Base-by-base conservation (phyloP, 2,888 invertebrate genomes). In the Malacosoma neustria region DNA sequence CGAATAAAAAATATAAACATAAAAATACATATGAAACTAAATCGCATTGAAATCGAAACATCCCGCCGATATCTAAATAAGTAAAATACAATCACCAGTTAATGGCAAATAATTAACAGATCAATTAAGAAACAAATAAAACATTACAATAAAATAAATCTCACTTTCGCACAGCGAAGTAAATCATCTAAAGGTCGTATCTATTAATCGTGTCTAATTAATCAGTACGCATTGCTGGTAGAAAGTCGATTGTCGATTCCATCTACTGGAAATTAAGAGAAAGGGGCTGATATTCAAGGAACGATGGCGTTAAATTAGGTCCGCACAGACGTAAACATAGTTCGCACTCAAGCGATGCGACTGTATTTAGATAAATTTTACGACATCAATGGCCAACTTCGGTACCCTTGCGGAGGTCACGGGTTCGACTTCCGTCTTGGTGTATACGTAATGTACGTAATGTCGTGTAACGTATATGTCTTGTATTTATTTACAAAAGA, bases 141-240 rank as follows among this genome's bases (percentile, higher is more conserved):
- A 51, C 46, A 50, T 52, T 54, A 54, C 42, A 42, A 49, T 48
- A 53, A 40, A 57, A 54, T 51, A 57, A 45, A 57, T 55, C 51
- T 64, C 57, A 62, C 66, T 69, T 71, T 71, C 64, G 61, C 57
- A 47, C 57, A 39, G 40, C 41, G 49, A 56, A 57, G 51, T 55
- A 57, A 64, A 59, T 59, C 52, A 54, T 61, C 45, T 49, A 52
- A 62, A 68, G 67, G 66, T 72, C 59, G 53, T 51, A 57, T 63
- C 61, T 60, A 55, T 52, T 67, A 74, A 81, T 80, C 80, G 75
- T 69, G 65, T 64, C 72, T 76, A 80, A 84, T 84, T 82, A 81
- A 84, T 81, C 80, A 70, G 71, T 73, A 71, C 74, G 79, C 72
- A 73, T 75, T 75, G 69, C 63, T 56, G 59, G 61, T 79, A 81